Evolutionary conservation across 1,140 invertebrate species (phyloP), one percentile per base, ranked within the genome.

Genomic region (Drosophila leontia): DNA sequence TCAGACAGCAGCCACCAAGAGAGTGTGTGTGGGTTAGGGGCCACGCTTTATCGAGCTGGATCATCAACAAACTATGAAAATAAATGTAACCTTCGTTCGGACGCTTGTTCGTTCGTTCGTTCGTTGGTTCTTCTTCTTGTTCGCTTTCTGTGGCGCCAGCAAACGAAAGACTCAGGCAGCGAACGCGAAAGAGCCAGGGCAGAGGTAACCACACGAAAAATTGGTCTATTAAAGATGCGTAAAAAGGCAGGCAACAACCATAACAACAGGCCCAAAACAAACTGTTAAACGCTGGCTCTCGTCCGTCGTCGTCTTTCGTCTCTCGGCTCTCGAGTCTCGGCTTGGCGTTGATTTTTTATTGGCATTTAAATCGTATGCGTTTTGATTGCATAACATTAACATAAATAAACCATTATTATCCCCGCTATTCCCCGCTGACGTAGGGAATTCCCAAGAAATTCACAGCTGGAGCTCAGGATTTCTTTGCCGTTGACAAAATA

Each of bases 371-470:
- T 81, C 85, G 88, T 91, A 91, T 84, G 87, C 86, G 64, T 86
- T 91, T 91, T 91, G 90, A 91, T 91, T 91, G 90, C 90, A 91
- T 91, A 91, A 91, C 85, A 91, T 91, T 91, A 91, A 90, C 85
- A 91, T 91, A 91, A 91, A 91, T 90, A 90, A 92, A 87, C 82
- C 81, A 90, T 91, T 91, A 91, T 90, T 79, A 71, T 71, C 50
- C 58, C 74, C 63, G 37, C 48, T 32, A 45, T 13, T 32, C 23
- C 37, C 69, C 42, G 26, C 37, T 74, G 70, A 74, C 70, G 70
- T 74, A 91, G 91, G 91, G 91, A 92, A 92, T 92, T 92, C 91
- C 91, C 91, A 84, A 92, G 91, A 92, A 92, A 92, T 92, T 92
- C 91, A 92, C 91, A 92, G 91, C 91, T 92, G 91, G 91, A 92